Conservation (phyloP, 2,797 vertebrate genomes). For the Iguana delicatissima region DNA sequence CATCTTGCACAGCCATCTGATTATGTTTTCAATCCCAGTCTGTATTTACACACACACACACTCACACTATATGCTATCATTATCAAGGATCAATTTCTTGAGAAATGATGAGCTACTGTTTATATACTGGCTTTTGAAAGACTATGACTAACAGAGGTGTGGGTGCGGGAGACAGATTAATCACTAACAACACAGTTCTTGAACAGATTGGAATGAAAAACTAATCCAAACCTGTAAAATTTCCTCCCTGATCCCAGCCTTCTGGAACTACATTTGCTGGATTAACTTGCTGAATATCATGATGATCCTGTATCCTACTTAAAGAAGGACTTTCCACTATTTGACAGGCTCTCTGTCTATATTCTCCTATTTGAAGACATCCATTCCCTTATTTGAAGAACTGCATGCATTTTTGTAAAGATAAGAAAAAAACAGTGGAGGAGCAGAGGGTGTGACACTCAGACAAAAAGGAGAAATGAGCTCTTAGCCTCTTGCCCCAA, state of each 20-base stretch:
- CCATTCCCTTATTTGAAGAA: neutral
- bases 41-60: slow-evolving; percentile 33
- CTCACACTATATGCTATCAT: slow-evolving; percentile 19
- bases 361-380: neutral
- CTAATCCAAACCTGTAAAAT: neutral
- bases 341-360: neutral
- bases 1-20: slow-evolving; percentile 11
- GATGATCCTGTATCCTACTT: neutral
- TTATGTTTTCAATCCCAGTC: neutral
- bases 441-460: too few species aligned
- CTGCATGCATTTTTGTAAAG: neutral
- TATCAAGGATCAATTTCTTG: slow-evolving; percentile 13
- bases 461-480: too few species aligned
- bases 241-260: neutral
- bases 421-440: too few species aligned
- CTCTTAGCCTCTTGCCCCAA: too few species aligned
- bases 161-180: slow-evolving; percentile 11
- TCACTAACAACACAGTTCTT: neutral
- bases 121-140: neutral
- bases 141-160: neutral
- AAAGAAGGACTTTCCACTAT: neutral
- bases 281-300: neutral
- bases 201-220: slow-evolving; percentile 18
- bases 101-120: neutral
- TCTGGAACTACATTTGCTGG: neutral